phyloP scores from a whole-genome alignment of 2,888 invertebrate species.

The Lacanobia oleracea region DNA sequence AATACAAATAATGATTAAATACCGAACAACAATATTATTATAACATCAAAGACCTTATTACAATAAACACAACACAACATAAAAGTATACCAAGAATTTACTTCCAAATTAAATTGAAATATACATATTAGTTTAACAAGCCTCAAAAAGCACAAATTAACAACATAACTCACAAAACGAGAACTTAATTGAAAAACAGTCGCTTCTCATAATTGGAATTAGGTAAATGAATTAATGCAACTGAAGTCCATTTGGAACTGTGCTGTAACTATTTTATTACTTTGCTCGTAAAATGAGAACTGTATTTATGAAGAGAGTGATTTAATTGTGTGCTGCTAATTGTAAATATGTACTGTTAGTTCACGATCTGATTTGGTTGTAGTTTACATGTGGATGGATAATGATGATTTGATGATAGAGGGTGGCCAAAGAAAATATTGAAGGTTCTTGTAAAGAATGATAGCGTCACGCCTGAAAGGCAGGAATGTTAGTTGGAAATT shows the following conservation, averaged over 20 bases:
- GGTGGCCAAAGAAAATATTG: too few relatives aligned
- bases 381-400: background rate
- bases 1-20: slow-evolving; percentile 1
- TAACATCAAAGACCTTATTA: slow-evolving; percentile 18
- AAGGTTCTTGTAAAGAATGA: background rate
- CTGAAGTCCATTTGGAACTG: slow-evolving; percentile 26
- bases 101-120: slow-evolving; percentile 33
- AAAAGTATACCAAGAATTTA: slow-evolving; percentile 8
- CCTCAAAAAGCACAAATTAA: slow-evolving; percentile 25
- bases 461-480: background rate
- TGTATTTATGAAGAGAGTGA: slow-evolving; percentile 24
- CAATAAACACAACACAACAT: background rate
- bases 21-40: background rate
- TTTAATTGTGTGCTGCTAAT: slow-evolving; percentile 26
- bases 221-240: slow-evolving; percentile 52
- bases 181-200: slow-evolving; percentile 47
- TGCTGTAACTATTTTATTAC: slow-evolving; percentile 46
- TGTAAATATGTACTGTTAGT: background rate
- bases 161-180: slow-evolving; percentile 25
- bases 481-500: background rate
- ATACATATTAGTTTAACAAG: slow-evolving; percentile 4
- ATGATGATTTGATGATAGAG: too few relatives aligned
- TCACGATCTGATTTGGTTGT: background rate
- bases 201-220: slow-evolving; percentile 30
- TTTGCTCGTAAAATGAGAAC: slow-evolving; percentile 33